Evolutionary conservation across 2,113 vertebrate genomes (phyloP).

Genomic region (Paedocypris sp.): DNA sequence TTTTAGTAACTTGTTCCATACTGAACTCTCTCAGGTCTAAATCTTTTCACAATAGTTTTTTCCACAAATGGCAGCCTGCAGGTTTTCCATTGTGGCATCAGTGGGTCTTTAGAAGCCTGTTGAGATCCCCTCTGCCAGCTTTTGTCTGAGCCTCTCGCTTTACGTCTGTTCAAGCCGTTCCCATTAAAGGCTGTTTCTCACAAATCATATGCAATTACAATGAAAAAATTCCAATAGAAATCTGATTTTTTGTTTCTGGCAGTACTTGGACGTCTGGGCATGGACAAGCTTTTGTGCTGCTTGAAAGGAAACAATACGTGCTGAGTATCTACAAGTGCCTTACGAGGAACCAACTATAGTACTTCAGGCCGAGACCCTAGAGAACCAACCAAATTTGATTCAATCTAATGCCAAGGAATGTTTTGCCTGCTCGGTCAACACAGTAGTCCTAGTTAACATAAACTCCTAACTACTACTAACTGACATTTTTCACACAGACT

Average conservation of each 20-base stretch:
- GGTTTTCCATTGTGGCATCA: slow-evolving; percentile 21
- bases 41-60: neutral
- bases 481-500: too few species aligned
- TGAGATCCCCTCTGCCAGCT: slow-evolving; percentile 13
- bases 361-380: too few species aligned
- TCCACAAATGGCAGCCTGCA: slow-evolving; percentile 16
- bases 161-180: slow-evolving; percentile 30
- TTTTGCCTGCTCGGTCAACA: too few species aligned
- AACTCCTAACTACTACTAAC: too few species aligned
- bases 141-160: slow-evolving; percentile 24
- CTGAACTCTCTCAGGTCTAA: neutral
- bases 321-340: slow-evolving; percentile 20
- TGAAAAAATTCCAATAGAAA: too few species aligned
- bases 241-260: neutral
- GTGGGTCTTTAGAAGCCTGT: slow-evolving; percentile 11
- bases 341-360: too few species aligned
- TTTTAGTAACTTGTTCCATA: too few species aligned
- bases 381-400: too few species aligned
- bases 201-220: neutral
- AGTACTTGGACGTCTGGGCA: neutral
- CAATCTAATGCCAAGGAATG: too few species aligned
- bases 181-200: neutral
- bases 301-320: slow-evolving; percentile 16
- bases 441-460: too few species aligned
- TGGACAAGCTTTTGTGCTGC: neutral